Base-by-base conservation (phyloP, 2,113 vertebrate genomes). In the Chionis minor region DNA sequence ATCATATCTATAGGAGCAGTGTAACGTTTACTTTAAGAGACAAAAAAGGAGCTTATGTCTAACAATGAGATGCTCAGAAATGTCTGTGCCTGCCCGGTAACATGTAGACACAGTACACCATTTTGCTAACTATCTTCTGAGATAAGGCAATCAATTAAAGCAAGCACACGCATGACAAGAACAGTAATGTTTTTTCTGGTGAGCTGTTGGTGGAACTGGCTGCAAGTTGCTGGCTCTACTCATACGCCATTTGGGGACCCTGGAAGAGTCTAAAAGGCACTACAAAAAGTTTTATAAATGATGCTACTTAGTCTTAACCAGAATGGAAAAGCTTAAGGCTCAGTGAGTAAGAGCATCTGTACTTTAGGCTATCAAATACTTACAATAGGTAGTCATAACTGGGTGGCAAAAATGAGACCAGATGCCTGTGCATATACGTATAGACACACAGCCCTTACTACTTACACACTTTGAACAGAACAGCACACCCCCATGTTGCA, bases 151-250 rank as follows among this genome's bases (percentile, higher is more conserved):
- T 19, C 42, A 42, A 14, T 47, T 30, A 52, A 30, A 35, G 55
- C 1, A 1, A 82, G 24, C 38, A 65, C 33, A 5, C 1, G 6
- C 44, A 20, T 5, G 8, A 28, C 2, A 23, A 51, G 22, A 51
- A 12, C 49, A 10, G 18, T 12, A 44, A 21, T 1, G 0, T 8
- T 30, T 61, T 16, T 62, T 38, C 67, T n/a, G 10, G 19, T 1
- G 6, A 71, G 33, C 30, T 24, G 5, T 10, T 35, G 9, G 12
- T 35, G 11, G 18, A 71, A 54, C 44, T 8, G 26, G 27, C 67
- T 2, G 3, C 55, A 42, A 51, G 27, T 8, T 1, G 0, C 44
- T 30, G 28, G 19, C 51, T 44, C 61, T 40, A 63, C 28, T 81
- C 51, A 27, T 38, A 32, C 23, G 7, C 12, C 11, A 6, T 27